Evolutionary conservation across 1,140 invertebrate genomes (phyloP).

Genomic region (Ctenoplectra terminalis): DNA sequence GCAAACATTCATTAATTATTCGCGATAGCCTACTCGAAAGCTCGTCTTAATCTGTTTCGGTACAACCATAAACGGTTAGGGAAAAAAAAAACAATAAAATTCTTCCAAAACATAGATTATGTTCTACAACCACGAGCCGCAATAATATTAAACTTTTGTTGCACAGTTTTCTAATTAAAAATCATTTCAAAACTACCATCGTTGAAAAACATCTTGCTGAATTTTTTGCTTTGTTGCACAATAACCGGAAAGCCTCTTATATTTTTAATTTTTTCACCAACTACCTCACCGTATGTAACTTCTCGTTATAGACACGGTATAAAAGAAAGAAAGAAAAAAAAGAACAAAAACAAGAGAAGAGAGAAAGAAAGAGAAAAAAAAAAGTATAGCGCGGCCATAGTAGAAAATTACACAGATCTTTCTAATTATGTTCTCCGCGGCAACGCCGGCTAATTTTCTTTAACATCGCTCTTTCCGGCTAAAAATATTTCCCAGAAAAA

Average conservation of each 20-base stretch:
- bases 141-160: too few relatives aligned
- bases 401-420: not conserved
- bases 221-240: not conserved
- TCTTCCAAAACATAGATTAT: too few relatives aligned
- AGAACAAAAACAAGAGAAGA: too few relatives aligned
- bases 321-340: not conserved
- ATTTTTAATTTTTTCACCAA: not conserved
- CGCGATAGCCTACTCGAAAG: not conserved
- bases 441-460: not conserved
- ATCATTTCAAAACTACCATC: too few relatives aligned
- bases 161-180: not conserved
- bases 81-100: too few relatives aligned
- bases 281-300: too few relatives aligned
- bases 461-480: not conserved
- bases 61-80: not conserved
- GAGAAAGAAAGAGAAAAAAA: too few relatives aligned
- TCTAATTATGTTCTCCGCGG: not conserved
- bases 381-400: not conserved
- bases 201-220: not conserved
- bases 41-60: not conserved
- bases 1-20: not conserved
- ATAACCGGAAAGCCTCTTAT: not conserved
- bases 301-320: not conserved
- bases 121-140: too few relatives aligned
- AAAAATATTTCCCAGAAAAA: not conserved